These are phyloP conservation scores for Amphilophus citrinellus DNA, from an alignment of 2,113 vertebrate genomes.

Conservation along the genomic window DNA sequence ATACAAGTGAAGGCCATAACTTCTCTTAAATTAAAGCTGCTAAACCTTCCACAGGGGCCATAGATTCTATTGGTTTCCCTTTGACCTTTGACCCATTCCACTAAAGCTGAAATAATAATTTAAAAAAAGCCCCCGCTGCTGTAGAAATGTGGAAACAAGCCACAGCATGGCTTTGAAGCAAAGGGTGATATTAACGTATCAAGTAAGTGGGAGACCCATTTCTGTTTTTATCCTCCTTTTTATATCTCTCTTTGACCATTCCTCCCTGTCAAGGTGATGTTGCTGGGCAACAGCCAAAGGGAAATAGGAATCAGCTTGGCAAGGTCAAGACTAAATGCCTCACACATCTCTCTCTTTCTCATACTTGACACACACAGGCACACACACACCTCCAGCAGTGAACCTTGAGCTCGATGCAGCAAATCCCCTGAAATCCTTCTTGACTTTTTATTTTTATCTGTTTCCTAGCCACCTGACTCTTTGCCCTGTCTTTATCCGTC, in stretches of 20 bases:
- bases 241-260: constrained; percentile 11
- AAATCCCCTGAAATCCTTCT: constrained; percentile 67
- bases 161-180: constrained; percentile 18
- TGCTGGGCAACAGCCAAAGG: constrained; percentile 70
- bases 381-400: constrained; percentile 2
- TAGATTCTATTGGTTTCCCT: constrained; percentile 40
- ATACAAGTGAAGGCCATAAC: constrained; percentile 57
- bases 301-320: constrained; percentile 58
- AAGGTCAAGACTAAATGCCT: constrained; percentile 63
- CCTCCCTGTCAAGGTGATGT: constrained; percentile 66
- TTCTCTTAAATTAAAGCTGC: constrained; percentile 61
- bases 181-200: constrained; percentile 14
- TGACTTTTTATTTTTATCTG: constrained; percentile 62
- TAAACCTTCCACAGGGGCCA: constrained; percentile 18
- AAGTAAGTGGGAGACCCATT: constrained; percentile 20
- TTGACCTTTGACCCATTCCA: constrained; percentile 57
- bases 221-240: constrained; percentile 36
- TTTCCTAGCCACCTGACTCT: constrained; percentile 44
- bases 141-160: background rate
- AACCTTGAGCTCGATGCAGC: constrained; percentile 47
- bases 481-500: constrained; percentile 25
- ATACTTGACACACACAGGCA: constrained; percentile 10
- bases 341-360: constrained; percentile 12
- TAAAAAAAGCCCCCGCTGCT: background rate
- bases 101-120: background rate